A percentile compares a stretch with the other conserved stretches of the same genome.
Conservation (phyloP, 37 sponge, comb jelly and placozoan genomes). For the Ianthella basta region DNA sequence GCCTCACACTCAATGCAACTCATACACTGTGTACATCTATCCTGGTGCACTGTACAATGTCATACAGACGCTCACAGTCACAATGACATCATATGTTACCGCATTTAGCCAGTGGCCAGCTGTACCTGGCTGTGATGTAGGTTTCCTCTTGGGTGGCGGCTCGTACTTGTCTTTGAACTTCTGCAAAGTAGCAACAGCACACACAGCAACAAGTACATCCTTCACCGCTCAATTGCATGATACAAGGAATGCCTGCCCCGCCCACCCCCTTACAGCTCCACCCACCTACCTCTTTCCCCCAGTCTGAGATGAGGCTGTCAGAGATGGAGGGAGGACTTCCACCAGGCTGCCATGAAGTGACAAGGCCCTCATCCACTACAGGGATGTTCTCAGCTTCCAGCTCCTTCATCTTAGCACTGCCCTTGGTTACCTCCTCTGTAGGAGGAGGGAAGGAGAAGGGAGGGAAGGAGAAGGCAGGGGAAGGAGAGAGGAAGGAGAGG, state of each 20-base stretch:
- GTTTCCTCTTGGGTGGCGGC: background rate
- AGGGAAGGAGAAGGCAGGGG: background rate
- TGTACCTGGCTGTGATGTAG: background rate
- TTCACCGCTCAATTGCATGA: no score
- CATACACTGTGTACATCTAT: no score
- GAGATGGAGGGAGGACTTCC: slow-evolving; percentile 65
- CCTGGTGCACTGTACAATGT: no score
- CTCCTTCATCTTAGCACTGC: slow-evolving; percentile 65
- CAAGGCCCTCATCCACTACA: slow-evolving; percentile 58
- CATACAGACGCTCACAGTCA: no score
- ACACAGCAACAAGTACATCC: no score
- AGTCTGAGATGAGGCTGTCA: slow-evolving; percentile 67
- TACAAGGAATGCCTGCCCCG: no score
- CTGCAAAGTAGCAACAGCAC: background rate
- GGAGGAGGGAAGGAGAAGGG: background rate
- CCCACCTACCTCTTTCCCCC: slow-evolving; percentile 65
- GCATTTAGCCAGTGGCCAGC: no score
- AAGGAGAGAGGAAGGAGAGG: background rate
- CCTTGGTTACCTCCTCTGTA: slow-evolving; percentile 77
- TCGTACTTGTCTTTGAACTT: slow-evolving; percentile 3
- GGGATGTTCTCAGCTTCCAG: slow-evolving; percentile 73
- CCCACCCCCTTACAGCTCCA: no score
- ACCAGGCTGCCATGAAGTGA: slow-evolving; percentile 57
- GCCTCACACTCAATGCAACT: no score
- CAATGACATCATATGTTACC: no score